Conservation (phyloP, 2,888 invertebrate genomes). For the Gymnosoma rotundatum region DNA sequence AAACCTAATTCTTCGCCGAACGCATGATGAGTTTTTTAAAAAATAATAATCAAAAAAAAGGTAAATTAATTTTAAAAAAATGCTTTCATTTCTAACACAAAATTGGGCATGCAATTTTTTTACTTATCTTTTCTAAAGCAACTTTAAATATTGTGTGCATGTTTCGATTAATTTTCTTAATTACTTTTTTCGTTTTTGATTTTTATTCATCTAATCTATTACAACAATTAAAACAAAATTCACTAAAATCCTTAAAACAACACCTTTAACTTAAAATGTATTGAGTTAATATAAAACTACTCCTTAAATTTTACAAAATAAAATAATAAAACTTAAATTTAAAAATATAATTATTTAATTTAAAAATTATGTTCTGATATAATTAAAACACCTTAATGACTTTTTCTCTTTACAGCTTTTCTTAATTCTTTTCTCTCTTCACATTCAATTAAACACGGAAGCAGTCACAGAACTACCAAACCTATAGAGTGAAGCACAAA, state of each 20-base stretch:
- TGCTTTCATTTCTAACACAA: conserved; percentile 37
- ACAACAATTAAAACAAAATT: conserved; percentile 11
- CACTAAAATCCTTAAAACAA: conserved; percentile 63
- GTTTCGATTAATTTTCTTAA: conserved; percentile 28
- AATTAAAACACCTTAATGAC: neutral
- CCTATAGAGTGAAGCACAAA: no score
- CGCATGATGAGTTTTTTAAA: conserved; percentile 55
- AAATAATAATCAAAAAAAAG: conserved; percentile 32
- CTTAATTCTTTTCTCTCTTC: neutral
- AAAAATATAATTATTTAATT: neutral
- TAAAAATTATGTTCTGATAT: neutral
- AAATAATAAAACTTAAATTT: conserved; percentile 2
- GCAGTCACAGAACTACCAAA: no score
- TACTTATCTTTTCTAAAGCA: conserved; percentile 12
- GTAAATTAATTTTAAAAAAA: conserved; percentile 50
- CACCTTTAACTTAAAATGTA: conserved; percentile 58
- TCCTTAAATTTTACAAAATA: conserved; percentile 36
- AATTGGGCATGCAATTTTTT: conserved; percentile 53
- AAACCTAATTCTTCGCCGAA: conserved; percentile 40
- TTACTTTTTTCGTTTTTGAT: conserved; percentile 16
- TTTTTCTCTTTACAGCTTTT: neutral
- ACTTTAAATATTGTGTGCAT: conserved; percentile 45
- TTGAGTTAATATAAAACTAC: no score
- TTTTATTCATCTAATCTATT: conserved; percentile 11
- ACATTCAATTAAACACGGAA: no score